A percentile compares a stretch with the other conserved stretches of the same genome.
These are phyloP conservation scores for Gastrophryne carolinensis DNA, from an alignment of 2,797 vertebrate genomes.

Conservation along the genomic window DNA sequence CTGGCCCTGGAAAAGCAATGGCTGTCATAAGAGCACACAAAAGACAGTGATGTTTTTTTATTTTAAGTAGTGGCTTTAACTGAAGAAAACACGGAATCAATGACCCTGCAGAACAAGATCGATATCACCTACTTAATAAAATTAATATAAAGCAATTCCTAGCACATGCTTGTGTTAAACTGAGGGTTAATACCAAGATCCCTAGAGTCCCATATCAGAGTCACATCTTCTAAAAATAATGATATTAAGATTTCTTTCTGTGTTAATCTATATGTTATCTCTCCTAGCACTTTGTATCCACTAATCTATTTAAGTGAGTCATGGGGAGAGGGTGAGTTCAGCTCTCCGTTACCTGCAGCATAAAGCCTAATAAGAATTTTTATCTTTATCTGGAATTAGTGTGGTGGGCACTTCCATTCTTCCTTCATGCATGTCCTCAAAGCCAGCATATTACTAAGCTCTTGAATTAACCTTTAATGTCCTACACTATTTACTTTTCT, in stretches of 20 bases:
- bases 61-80: too few relatives aligned
- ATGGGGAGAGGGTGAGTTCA: conserved; percentile 61
- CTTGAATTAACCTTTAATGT: conserved; percentile 75
- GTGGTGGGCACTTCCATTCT: conserved; percentile 54
- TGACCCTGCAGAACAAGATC: neutral
- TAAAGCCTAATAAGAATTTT: conserved; percentile 78
- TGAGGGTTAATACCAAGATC: conserved; percentile 33
- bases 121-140: neutral
- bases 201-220: conserved; percentile 61
- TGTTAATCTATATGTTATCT: conserved; percentile 71
- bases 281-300: conserved; percentile 67
- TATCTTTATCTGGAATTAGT: conserved; percentile 76
- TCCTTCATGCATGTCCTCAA: conserved; percentile 68
- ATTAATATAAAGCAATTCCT: neutral
- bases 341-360: conserved; percentile 63
- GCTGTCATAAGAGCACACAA: too few relatives aligned
- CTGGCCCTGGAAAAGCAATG: too few relatives aligned
- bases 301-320: conserved; percentile 71
- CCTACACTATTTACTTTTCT: conserved; percentile 73
- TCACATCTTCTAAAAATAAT: conserved; percentile 66
- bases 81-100: neutral
- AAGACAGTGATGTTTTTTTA: too few relatives aligned
- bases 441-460: conserved; percentile 69
- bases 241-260: conserved; percentile 66
- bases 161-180: neutral